Conservation (phyloP, 2,113 vertebrate species). For the Oenanthe melanoleuca region DNA sequence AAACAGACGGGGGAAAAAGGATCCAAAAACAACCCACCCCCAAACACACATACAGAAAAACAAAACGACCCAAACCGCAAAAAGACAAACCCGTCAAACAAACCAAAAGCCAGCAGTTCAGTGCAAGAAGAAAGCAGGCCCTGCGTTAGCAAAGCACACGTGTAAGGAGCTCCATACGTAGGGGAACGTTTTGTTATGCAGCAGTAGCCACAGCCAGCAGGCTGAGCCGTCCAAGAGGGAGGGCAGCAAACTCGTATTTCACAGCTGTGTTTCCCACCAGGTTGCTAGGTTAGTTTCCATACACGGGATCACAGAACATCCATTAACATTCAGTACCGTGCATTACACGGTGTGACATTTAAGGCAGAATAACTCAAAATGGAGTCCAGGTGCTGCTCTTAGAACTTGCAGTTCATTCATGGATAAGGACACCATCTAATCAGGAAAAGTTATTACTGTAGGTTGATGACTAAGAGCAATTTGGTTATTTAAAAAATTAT, state of each 20-base stretch:
- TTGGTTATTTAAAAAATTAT: background rate
- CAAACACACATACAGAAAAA: no score
- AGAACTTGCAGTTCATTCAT: background rate
- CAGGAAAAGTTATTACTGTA: background rate
- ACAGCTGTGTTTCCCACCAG: fast-evolving
- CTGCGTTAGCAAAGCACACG: fast-evolving
- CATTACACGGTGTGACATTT: fast-evolving
- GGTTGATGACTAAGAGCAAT: background rate
- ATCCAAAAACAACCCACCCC: background rate
- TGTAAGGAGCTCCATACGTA: fast-evolving
- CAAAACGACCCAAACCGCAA: background rate
- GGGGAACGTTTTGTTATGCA: fast-evolving
- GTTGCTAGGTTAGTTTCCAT: background rate
- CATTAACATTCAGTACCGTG: fast-evolving
- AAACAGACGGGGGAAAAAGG: no score
- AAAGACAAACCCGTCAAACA: background rate
- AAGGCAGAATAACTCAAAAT: background rate
- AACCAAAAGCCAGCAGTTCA: background rate
- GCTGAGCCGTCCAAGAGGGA: no score
- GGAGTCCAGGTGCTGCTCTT: no score
- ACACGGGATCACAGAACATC: fast-evolving
- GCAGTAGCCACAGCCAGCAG: no score
- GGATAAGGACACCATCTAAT: background rate
- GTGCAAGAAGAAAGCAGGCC: background rate
- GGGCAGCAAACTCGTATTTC: no score